These are phyloP conservation scores for Choloepus didactylus DNA, from an alignment of 2,797 vertebrate genomes.

Conservation along the genomic window DNA sequence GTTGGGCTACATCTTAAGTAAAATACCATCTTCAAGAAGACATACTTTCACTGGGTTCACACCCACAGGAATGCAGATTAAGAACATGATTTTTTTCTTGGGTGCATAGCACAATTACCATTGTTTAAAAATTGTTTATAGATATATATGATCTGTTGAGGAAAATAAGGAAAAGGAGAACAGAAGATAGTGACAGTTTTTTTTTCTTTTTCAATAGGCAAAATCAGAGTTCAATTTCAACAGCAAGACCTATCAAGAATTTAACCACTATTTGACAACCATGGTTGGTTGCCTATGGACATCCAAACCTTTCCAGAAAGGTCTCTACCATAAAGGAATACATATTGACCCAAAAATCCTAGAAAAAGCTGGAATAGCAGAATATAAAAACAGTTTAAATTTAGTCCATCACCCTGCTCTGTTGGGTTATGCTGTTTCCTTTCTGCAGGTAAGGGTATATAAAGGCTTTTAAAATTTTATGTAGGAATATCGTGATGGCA, in stretches of 20 bases:
- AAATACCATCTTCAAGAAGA: too few species aligned
- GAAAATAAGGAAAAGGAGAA: constrained; percentile 9
- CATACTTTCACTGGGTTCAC: too few species aligned
- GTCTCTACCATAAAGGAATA: constrained; percentile 85
- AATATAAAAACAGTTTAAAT: constrained; percentile 90
- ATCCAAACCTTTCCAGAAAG: constrained; percentile 90
- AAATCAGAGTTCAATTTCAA: constrained; percentile 91
- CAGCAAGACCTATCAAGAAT: constrained; percentile 91
- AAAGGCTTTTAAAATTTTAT: constrained; percentile 43
- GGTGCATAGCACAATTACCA: too few species aligned
- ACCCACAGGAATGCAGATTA: too few species aligned
- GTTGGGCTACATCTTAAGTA: too few species aligned
- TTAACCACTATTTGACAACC: constrained; percentile 92
- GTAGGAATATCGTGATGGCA: neutral
- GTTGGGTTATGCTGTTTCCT: constrained; percentile 90
- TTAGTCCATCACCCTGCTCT: constrained; percentile 95
- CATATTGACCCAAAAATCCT: constrained; percentile 89
- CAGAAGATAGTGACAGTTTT: constrained; percentile 44
- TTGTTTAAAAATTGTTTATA: constrained; percentile 52
- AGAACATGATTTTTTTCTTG: too few species aligned
- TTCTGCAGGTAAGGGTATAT: constrained; percentile 91
- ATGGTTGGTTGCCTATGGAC: constrained; percentile 97
- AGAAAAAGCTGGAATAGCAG: constrained; percentile 86
- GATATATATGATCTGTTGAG: constrained; percentile 22
- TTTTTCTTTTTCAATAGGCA: constrained; percentile 81